Evolutionary conservation across 2,888 invertebrate genomes (phyloP), one percentile per base, ranked within the genome.

Genomic region (Sinodicranocentrus sp.): DNA sequence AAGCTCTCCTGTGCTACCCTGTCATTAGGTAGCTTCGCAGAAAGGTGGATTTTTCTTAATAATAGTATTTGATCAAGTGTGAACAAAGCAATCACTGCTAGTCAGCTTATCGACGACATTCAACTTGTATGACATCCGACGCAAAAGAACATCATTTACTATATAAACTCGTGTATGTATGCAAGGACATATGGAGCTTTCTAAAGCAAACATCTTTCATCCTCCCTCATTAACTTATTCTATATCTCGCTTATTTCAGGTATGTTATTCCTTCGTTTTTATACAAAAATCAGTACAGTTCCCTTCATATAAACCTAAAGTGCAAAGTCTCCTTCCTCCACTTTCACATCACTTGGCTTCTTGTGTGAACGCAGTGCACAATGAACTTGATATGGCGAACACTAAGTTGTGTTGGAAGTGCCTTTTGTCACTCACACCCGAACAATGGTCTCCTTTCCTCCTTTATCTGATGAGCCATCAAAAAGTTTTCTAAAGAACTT

Each of bases 401-500:
- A n/a, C n/a, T n/a, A n/a, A 63, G 17, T 43, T 17, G 19, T 68
- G 17, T 6, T 54, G 54, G 25, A 48, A 33, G 61, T 63, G 21
- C 61, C 79, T 71, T 79, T 79, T 71, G 70, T 79, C 71, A 71
- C 54, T 63, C 44, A 23, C 78, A 8, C 54, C 15, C 39, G 65
- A 79, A 73, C 72, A 80, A 80, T 72, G 72, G 65, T 23, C 59
- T 28, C 15, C 28, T 28, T 28, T 25, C 28, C 44, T 80, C 33
- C 43, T 57, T 72, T 80, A 72, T 72, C 72, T 65, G 80, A 80
- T 80, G 80, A 80, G 80, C 80, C 80, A 80, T 72, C 72, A 80
- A 73, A 80, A 68, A 78, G 70, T 71, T 52, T 61, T 26, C 59
- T 13, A 43, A 59, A 33, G 23, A 39, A 15, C 17, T n/a, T 48